Percentiles rank a stretch among this genome's conserved stretches.
Evolutionary conservation across 2,888 invertebrate genomes (phyloP).

Genomic region (Muschampia plurimacula): DNA sequence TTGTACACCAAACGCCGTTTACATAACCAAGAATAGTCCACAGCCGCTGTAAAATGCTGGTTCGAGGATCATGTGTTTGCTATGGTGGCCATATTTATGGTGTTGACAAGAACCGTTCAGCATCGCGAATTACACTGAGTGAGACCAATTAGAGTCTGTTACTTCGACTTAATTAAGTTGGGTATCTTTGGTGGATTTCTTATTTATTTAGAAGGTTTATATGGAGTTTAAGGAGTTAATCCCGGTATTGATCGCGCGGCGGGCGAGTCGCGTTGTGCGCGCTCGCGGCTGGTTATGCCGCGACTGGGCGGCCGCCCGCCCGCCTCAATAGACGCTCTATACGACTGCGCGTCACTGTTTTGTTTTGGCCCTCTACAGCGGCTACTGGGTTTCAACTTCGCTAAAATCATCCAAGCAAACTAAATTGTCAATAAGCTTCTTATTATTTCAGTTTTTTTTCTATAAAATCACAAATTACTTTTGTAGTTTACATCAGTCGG

Average conservation of each 20-base stretch:
- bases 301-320: constrained; percentile 71
- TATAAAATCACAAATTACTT: neutral
- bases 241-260: constrained; percentile 69
- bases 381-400: constrained; percentile 41
- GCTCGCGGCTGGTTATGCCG: constrained; percentile 79
- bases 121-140: constrained; percentile 54
- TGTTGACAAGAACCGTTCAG: constrained; percentile 55
- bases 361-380: constrained; percentile 64
- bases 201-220: constrained; percentile 30
- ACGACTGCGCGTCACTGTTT: constrained; percentile 70
- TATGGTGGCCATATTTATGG: constrained; percentile 67
- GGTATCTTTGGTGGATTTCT: constrained; percentile 17
- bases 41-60: constrained; percentile 51
- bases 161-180: neutral
- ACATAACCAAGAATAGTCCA: constrained; percentile 60
- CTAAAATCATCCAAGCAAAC: constrained; percentile 56
- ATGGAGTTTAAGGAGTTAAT: constrained; percentile 50
- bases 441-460: neutral
- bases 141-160: constrained; percentile 32
- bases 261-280: constrained; percentile 68
- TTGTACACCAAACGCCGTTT: constrained; percentile 50
- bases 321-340: constrained; percentile 51
- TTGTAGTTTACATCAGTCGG: neutral
- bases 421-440: constrained; percentile 59
- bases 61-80: constrained; percentile 73